A percentile compares a stretch with the other conserved stretches of the same genome.
Evolutionary conservation across 2,888 invertebrate species (phyloP).

Genomic region (Cenopis cana): DNA sequence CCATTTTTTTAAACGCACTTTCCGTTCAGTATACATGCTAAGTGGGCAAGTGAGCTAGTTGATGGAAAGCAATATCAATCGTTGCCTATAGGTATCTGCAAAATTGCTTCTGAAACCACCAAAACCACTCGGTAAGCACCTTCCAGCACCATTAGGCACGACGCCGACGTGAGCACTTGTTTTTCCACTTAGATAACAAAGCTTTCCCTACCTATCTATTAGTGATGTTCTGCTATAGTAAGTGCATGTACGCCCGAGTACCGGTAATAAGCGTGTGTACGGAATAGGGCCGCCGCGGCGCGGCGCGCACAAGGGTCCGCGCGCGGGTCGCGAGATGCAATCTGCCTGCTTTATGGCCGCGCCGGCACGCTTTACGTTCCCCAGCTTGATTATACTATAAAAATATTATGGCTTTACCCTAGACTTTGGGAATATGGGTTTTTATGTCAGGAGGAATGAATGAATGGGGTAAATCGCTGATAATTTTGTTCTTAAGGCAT

Average conservation of each 20-base stretch:
- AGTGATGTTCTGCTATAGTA: background rate
- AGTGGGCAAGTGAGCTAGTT: too few species aligned
- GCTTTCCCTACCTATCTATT: background rate
- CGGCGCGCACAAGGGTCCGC: constrained; percentile 50
- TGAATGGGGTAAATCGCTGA: constrained; percentile 2
- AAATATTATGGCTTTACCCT: constrained; percentile 10
- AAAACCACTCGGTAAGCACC: too few species aligned
- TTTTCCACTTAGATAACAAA: background rate
- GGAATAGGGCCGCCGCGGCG: constrained; percentile 52
- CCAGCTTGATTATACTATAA: constrained; percentile 53
- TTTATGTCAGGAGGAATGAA: background rate
- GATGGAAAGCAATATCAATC: background rate
- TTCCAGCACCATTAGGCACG: background rate
- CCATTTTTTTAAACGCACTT: too few species aligned
- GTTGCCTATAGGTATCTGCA: background rate
- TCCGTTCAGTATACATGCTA: too few species aligned
- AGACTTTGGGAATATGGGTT: background rate
- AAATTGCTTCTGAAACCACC: background rate
- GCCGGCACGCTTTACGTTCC: constrained; percentile 61
- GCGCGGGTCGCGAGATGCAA: constrained; percentile 67
- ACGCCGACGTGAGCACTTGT: background rate
- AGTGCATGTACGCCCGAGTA: background rate
- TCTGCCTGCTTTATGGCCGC: constrained; percentile 75
- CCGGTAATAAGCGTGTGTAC: constrained; percentile 7
- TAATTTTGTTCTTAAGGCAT: background rate